Base-by-base conservation (phyloP, 1,140 invertebrate genomes). In the Glomeris maerens region DNA sequence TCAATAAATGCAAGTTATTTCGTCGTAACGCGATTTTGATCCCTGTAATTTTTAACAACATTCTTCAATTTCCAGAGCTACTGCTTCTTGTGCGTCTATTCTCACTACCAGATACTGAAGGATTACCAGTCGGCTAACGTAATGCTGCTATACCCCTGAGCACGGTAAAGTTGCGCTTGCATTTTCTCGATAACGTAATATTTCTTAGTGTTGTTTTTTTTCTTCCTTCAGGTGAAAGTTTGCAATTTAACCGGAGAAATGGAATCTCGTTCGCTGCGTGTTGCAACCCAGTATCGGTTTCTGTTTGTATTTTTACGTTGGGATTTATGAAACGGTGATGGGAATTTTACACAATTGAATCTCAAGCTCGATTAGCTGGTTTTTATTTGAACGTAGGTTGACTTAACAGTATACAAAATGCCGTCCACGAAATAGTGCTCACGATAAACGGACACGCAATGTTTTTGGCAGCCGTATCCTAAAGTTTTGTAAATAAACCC, bases 41-140 rank as follows among this genome's bases (percentile, higher is more conserved):
- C 7, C 29, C 29, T 27, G 5, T 10, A 42, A 14, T 27, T 26
- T 27, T 46, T 46, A 46, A 29, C 5, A 5, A 7, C 7, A 27
- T 46, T 48, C 7, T 48, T 46, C 39, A 10, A 21, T 4, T 38
- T 48, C 3, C 7, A 49, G 47, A 45, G 39, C 17, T 49, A 49
- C 25, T 49, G 47, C 28, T 49, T 21, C 3, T 22, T 49, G n/a
- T 49, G 47, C 42, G 47, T 49, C 4, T 5, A 25, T 2, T 49
- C 47, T 3, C 47, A 49, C 7, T 49, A 49, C 42, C 47, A 49
- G 42, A 26, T 49, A n/a, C 27, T 49, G 21, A 49, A 49, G 36
- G 17, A 3, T 7, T 49, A 49, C 28, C 47, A 49, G 38, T 40
- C 47, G 26, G 4, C 31, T 3, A 49, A 49, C 25, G 28, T 49